Conservation (phyloP, 2,888 invertebrate species). For the Tethea ocularis region DNA sequence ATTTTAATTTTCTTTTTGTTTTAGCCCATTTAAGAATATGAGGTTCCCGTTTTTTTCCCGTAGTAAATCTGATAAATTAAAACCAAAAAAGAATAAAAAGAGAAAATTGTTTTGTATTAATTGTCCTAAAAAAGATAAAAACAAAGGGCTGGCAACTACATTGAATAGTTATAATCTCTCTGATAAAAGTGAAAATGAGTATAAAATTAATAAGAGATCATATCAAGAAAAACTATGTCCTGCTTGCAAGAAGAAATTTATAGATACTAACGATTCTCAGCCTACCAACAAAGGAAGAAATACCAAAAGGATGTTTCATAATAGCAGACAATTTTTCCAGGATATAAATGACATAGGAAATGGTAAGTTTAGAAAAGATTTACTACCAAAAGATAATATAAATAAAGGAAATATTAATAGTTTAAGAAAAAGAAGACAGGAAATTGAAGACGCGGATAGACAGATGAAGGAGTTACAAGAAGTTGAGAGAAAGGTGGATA, state of each 20-base stretch:
- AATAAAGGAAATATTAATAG: neutral
- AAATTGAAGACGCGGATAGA: conserved; percentile 30
- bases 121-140: conserved; percentile 27
- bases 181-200: neutral
- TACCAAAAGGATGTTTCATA: conserved; percentile 28
- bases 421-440: conserved; percentile 25
- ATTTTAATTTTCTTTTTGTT: conserved; percentile 26
- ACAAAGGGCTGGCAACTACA: neutral
- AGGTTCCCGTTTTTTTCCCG: conserved; percentile 73
- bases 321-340: conserved; percentile 40
- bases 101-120: conserved; percentile 45
- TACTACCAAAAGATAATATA: neutral
- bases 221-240: conserved; percentile 34
- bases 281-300: conserved; percentile 16
- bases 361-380: conserved; percentile 4
- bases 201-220: conserved; percentile 29
- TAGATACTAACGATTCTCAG: conserved; percentile 10
- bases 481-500: conserved; percentile 44
- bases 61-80: conserved; percentile 43
- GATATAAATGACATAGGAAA: conserved; percentile 14
- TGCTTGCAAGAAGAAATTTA: conserved; percentile 32
- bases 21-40: conserved; percentile 51
- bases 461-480: conserved; percentile 45
- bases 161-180: neutral
- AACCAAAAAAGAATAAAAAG: conserved; percentile 48